phyloP scores from a whole-genome alignment of 1,140 invertebrate species.

The Meloidogyne hapla region DNA sequence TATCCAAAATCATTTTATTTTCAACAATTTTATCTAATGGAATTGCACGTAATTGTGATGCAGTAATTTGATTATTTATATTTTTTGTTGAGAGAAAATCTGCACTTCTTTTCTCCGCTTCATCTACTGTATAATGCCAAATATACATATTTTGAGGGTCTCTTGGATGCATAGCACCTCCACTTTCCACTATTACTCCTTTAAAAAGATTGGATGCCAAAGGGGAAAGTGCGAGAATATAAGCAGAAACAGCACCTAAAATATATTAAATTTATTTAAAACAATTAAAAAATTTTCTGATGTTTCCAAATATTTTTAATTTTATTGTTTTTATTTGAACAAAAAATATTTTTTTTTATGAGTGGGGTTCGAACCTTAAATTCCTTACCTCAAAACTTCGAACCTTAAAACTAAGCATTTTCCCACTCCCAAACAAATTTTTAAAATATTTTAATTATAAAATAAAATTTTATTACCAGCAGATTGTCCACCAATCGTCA shows the following conservation, averaged over 20 bases:
- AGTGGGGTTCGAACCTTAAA: no score
- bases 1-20: no score
- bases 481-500: no score
- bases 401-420: no score
- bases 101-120: background rate
- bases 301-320: no score
- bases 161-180: background rate
- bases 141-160: slow-evolving; percentile 8
- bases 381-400: no score
- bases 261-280: background rate
- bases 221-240: background rate
- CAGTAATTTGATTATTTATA: background rate
- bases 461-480: no score
- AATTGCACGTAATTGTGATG: background rate
- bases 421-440: no score
- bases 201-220: background rate
- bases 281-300: no score
- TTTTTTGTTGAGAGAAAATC: background rate
- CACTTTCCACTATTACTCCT: background rate
- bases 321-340: no score
- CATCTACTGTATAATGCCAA: background rate
- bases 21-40: background rate
- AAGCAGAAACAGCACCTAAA: background rate
- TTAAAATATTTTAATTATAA: no score
- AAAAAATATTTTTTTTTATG: no score